Conservation (phyloP, 30 jellyfish, hydroid and myxozoan species). For the Hydra vulgaris region DNA sequence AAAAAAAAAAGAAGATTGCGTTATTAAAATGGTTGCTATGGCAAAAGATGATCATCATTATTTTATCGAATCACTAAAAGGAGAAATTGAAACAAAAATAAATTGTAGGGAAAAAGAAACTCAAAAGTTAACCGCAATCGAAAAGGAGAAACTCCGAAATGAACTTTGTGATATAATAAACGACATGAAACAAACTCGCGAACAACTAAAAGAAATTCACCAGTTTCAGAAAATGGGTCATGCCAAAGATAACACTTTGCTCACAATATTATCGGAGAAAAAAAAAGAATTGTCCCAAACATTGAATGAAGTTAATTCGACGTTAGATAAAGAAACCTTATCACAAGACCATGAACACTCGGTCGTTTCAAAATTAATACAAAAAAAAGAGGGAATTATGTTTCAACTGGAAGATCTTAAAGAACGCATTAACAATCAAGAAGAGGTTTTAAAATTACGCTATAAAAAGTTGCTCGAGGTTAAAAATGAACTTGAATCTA, state of each 20-base stretch:
- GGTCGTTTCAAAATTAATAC: background rate
- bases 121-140: constrained; percentile 8
- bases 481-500: constrained; percentile 26
- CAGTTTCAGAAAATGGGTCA: constrained; percentile 3
- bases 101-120: background rate
- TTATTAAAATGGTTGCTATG: background rate
- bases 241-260: background rate
- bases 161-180: constrained; percentile 7
- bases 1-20: constrained; percentile 8
- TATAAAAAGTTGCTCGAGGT: constrained; percentile 6
- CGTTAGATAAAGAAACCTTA: background rate
- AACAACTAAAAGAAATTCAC: background rate
- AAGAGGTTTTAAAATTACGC: constrained; percentile 15
- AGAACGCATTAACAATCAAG: constrained; percentile 11
- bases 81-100: background rate
- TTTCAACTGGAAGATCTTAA: constrained; percentile 20
- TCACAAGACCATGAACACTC: background rate
- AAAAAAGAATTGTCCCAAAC: constrained; percentile 1
- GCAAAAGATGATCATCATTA: background rate
- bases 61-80: background rate
- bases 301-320: constrained; percentile 1
- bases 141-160: constrained; percentile 14
- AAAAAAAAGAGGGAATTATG: constrained; percentile 6
- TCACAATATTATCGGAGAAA: constrained; percentile 11
- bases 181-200: constrained; percentile 11